Evolutionary conservation across 2,113 vertebrate genomes (phyloP).

Genomic region (Gymnocephalus cernua): DNA sequence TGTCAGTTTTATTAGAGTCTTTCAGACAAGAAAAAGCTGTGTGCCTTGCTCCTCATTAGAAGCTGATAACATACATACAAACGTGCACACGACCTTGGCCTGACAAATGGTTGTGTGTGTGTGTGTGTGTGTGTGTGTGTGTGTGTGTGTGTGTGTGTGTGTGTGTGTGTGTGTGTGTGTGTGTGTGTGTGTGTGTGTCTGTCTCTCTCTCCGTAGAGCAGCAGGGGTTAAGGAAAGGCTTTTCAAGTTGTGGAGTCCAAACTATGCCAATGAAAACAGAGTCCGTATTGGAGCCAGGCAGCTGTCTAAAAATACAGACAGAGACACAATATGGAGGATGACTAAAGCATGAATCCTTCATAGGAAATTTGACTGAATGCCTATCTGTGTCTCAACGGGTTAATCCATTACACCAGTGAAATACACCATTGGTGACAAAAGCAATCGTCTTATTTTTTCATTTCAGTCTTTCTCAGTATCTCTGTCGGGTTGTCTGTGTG

Average conservation of each 20-base stretch:
- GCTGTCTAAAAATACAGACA: slow-evolving; percentile 81
- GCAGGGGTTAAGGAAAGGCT: slow-evolving; percentile 78
- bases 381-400: slow-evolving; percentile 24
- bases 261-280: slow-evolving; percentile 83
- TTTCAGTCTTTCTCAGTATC: not conserved
- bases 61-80: slow-evolving; percentile 67
- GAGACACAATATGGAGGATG: slow-evolving; percentile 81
- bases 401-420: slow-evolving; percentile 24
- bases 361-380: slow-evolving; percentile 60
- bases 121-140: not conserved
- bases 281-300: slow-evolving; percentile 75
- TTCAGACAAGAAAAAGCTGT: slow-evolving; percentile 81
- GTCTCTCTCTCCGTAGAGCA: slow-evolving; percentile 47
- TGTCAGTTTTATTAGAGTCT: slow-evolving; percentile 79
- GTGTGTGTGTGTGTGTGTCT: not conserved
- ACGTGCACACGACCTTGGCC: slow-evolving; percentile 67
- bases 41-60: slow-evolving; percentile 79
- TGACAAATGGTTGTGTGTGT: slow-evolving; percentile 71
- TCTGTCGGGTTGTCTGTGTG: not conserved
- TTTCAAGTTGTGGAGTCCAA: slow-evolving; percentile 80
- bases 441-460: slow-evolving; percentile 2
- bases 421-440: slow-evolving; percentile 28
- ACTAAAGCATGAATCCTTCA: slow-evolving; percentile 65
- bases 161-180: slow-evolving; percentile 29
- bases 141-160: slow-evolving; percentile 36